Evolutionary conservation across 1,140 invertebrate species (phyloP), one percentile per base, ranked within the genome.

Genomic region (Papilio dardanus): DNA sequence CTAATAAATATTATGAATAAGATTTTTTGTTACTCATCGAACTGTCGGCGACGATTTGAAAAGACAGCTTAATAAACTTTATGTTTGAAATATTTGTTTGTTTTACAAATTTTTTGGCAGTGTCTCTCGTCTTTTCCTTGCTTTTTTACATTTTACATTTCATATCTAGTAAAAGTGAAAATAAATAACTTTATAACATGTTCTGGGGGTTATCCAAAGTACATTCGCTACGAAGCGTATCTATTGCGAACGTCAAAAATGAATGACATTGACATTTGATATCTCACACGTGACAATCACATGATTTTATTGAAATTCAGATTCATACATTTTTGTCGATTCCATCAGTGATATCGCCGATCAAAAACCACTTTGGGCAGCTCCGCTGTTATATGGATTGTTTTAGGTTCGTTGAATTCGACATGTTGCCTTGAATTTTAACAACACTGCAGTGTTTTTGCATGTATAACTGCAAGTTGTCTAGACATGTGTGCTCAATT

Each of bases 391-490:
- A 24, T 24, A 21, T 3, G 5, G 10, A 58, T 58, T 58, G 16
- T 28, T 16, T 58, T 28, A 58, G 24, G 21, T 58, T 58, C 54
- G 21, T 14, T 58, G 54, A 58, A 28, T 58, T 21, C 54, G 54
- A 58, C 21, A 58, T 58, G 54, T 58, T 58, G 21, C 54, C 54
- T 58, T 58, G 24, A 24, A 58, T 58, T 58, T 28, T 24, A 54
- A 54, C 50, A 14, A 24, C 21, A 28, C 10, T 28, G 54, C 24
- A 58, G 54, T 24, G 24, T 58, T 54, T 28, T 28, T 58, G 24
- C 28, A 24, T 58, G 10, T 58, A 58, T 28, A 10, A 54, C 7
- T 58, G 54, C 54, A 58, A 58, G n/a, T n/a, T 58, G 4, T 58
- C 54, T 28, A 24, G 54, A 58, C 54, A 58, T 58, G 1, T 28